Percentiles rank a stretch among this genome's conserved stretches.
Conservation (phyloP, 1,140 invertebrate genomes). For the Trachymyrmex cornetzi region DNA sequence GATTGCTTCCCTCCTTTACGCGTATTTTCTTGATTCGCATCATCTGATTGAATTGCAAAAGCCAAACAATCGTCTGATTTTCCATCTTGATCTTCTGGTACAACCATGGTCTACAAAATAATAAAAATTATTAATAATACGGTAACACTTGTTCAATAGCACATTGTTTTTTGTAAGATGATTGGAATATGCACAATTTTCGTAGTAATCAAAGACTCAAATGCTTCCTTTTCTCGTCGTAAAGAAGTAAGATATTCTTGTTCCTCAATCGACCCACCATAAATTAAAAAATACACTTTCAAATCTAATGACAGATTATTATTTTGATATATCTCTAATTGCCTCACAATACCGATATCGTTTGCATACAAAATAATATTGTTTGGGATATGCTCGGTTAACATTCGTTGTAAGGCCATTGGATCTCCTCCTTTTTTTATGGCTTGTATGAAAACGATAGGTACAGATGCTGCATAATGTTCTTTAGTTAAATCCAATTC, state of each 20-base stretch:
- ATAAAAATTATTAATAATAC: background rate
- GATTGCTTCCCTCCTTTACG: slow-evolving; percentile 89
- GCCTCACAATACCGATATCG: slow-evolving; percentile 94
- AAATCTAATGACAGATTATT: slow-evolving; percentile 88
- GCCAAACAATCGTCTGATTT: slow-evolving; percentile 91
- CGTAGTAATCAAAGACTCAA: slow-evolving; percentile 96
- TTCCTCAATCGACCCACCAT: slow-evolving; percentile 97
- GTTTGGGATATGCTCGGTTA: slow-evolving; percentile 91
- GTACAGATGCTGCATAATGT: slow-evolving; percentile 85
- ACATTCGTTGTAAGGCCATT: slow-evolving; percentile 89
- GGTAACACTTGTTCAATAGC: background rate
- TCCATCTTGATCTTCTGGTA: slow-evolving; percentile 96
- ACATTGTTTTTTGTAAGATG: background rate
- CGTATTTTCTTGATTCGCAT: slow-evolving; percentile 86
- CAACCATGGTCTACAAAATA: slow-evolving; percentile 92
- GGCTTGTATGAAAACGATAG: slow-evolving; percentile 91
- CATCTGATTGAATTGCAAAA: slow-evolving; percentile 86
- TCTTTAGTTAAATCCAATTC: slow-evolving; percentile 89
- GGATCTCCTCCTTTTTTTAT: slow-evolving; percentile 91
- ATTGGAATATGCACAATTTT: slow-evolving; percentile 91
- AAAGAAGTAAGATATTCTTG: slow-evolving; percentile 97
- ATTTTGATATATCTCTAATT: slow-evolving; percentile 94
- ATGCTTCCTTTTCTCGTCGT: slow-evolving; percentile 96
- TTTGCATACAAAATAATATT: slow-evolving; percentile 97
- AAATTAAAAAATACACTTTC: slow-evolving; percentile 96